Evolutionary conservation across 64 coral and sea anemone genomes (phyloP), one percentile per base, ranked within the genome.

Genomic region (Stichodactyla helianthus): DNA sequence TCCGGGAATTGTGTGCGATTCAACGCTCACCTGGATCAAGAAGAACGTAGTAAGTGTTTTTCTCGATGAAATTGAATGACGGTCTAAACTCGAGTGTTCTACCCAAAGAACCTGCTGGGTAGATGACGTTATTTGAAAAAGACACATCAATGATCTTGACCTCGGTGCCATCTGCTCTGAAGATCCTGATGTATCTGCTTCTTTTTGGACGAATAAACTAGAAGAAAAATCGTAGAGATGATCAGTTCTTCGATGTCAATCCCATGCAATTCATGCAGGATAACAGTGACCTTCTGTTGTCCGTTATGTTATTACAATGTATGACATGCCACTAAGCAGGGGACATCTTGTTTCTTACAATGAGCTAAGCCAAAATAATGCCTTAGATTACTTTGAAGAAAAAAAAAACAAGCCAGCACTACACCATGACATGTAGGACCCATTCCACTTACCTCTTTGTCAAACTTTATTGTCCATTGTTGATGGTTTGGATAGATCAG

Each of bases 141-240:
- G 93, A 88, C 14, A 91, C 89, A 19, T 94, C 89, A 19, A 94
- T 74, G 50, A 55, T 87, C 85, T 85, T 85, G 54, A 90, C 89
- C 62, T 83, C 89, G 26, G 58, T 87, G 81, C 85, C 89, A 79
- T 84, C 76, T 6, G 79, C 79, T 17, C 68, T 82, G 77, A 85
- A 90, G 44, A 94, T 85, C 54, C 44, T 58, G 64, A 94, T 91
- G 82, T 88, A 85, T 53, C 80, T 84, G 80, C 89, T 91, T 22
- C 93, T 83, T 87, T 74, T 94, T 54, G 93, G 93, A 17, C 93
- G 81, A 53, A 94, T 89, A 83, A 94, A 94, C 93, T 94, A 58
- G 16, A 15, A 82, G 71, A 20, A 71, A 50, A 60, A 17, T 11
- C 28, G 28, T 31, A 31, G 28, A 31, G 28, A 31, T 1, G 28